These are phyloP conservation scores for Thysanoteuthis rhombus DNA, from an alignment of 2,888 invertebrate species.

Conservation along the genomic window DNA sequence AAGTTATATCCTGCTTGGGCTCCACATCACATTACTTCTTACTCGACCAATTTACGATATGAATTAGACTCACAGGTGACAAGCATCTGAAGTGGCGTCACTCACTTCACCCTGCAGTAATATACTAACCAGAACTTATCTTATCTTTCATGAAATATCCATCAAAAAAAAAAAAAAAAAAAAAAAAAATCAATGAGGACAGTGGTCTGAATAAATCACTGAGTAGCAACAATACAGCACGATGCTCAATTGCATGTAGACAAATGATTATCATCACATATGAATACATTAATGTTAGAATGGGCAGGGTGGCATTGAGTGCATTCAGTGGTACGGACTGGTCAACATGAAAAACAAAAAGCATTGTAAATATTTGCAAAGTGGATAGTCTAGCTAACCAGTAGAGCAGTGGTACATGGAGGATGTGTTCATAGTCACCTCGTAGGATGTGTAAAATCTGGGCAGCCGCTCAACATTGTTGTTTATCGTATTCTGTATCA, in stretches of 20 bases:
- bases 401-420: not conserved
- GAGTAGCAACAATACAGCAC: not conserved
- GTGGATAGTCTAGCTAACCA: not conserved
- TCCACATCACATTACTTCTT: too few species aligned
- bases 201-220: not conserved
- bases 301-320: not conserved
- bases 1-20: too few species aligned
- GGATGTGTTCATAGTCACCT: not conserved
- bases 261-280: not conserved
- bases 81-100: too few species aligned
- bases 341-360: not conserved
- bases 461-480: not conserved
- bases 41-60: too few species aligned
- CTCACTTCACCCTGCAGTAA: too few species aligned
- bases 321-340: not conserved
- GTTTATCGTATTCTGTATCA: constrained; percentile 12
- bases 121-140: too few species aligned
- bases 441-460: not conserved
- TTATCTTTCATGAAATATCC: not conserved
- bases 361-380: not conserved
- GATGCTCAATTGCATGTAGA: not conserved
- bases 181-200: not conserved
- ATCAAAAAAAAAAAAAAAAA: too few species aligned
- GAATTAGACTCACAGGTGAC: too few species aligned
- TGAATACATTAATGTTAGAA: not conserved